phyloP scores from a whole-genome alignment of 2,888 invertebrate genomes.

The Drosophila fungiperda region DNA sequence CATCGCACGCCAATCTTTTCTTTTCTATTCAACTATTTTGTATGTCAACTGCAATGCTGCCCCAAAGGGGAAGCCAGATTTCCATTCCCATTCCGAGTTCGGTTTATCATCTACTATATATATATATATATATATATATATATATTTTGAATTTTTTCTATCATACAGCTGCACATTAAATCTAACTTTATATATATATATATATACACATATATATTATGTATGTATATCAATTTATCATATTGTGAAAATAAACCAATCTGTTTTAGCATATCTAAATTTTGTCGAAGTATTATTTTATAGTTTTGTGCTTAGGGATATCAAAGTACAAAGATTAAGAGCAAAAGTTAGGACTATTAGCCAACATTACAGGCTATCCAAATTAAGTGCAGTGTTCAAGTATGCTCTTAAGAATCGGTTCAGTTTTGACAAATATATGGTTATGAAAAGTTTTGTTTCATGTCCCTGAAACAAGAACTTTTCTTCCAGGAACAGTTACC shows the following conservation, averaged over 20 bases:
- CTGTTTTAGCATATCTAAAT: slow-evolving; percentile 26
- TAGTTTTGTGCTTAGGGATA: background rate
- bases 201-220: slow-evolving; percentile 12
- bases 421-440: background rate
- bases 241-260: slow-evolving; percentile 53
- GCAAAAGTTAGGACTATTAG: background rate
- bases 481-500: background rate
- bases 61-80: slow-evolving; percentile 11
- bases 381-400: background rate
- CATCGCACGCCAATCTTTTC: background rate
- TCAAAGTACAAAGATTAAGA: background rate
- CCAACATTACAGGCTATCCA: background rate
- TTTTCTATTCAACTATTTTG: background rate
- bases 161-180: slow-evolving; percentile 40
- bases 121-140: background rate
- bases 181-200: slow-evolving; percentile 31
- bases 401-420: background rate
- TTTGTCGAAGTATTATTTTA: background rate
- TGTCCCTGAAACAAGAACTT: background rate
- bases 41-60: slow-evolving; percentile 30
- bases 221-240: slow-evolving; percentile 18
- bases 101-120: slow-evolving; percentile 12
- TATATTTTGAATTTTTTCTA: slow-evolving; percentile 38
- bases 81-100: slow-evolving; percentile 49
- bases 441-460: background rate